A percentile compares a stretch with the other conserved stretches of the same genome.
Evolutionary conservation across 2,113 vertebrate genomes (phyloP).

Genomic region (Myiozetetes cayanensis): DNA sequence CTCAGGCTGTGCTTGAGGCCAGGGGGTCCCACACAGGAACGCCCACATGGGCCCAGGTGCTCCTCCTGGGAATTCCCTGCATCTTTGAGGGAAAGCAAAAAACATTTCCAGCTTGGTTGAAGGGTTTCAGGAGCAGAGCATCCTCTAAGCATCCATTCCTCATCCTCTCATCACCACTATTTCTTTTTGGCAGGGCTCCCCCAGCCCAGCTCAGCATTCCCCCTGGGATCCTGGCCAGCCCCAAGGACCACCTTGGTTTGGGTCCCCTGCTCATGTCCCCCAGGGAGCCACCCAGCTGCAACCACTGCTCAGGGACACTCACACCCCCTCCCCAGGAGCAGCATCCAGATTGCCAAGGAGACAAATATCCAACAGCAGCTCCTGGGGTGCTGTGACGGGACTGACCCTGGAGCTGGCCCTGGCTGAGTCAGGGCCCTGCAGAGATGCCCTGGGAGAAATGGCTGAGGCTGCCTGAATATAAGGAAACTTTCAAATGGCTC

Average conservation of each 20-base stretch:
- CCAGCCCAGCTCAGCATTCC: neutral
- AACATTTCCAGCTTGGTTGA: no score
- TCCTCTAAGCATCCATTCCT: neutral
- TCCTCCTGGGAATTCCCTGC: neutral
- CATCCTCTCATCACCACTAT: neutral
- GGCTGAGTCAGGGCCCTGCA: neutral
- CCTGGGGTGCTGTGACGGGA: accelerated
- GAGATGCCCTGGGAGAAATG: neutral
- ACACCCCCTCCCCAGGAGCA: accelerated
- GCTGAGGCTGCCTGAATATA: neutral
- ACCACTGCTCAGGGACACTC: accelerated
- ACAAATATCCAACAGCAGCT: accelerated
- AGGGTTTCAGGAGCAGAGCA: neutral
- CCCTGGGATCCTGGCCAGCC: neutral
- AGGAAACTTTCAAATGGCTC: constrained; percentile 41
- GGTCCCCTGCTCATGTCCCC: accelerated
- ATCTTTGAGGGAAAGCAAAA: neutral
- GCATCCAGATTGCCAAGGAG: accelerated
- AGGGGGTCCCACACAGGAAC: accelerated
- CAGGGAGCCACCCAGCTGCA: neutral
- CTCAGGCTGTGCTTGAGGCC: neutral
- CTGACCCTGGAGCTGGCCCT: accelerated
- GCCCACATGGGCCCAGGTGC: accelerated
- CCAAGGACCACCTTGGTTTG: no score
- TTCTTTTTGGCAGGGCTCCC: neutral